Conservation (phyloP, 2,888 invertebrate genomes). For the Ceriagrion tenellum region DNA sequence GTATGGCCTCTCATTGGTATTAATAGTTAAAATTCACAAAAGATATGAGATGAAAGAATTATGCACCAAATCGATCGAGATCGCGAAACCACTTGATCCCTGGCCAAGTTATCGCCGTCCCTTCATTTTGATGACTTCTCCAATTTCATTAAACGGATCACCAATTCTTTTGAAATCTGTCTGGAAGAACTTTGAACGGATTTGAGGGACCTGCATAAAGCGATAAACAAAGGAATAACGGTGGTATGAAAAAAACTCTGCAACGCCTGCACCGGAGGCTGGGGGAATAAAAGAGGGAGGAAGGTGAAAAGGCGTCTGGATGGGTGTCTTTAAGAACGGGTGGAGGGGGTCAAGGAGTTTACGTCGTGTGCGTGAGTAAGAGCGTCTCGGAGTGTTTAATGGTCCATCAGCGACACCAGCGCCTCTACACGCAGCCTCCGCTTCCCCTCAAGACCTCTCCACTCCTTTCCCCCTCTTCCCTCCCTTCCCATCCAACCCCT, state of each 20-base stretch:
- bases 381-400: conserved; percentile 9
- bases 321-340: neutral
- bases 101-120: neutral
- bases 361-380: neutral
- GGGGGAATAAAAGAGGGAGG: neutral
- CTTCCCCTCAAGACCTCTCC: neutral
- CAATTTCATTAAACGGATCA: neutral
- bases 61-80: too few species aligned
- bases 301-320: neutral
- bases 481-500: neutral
- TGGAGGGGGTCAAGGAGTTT: neutral
- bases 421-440: neutral
- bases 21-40: too few species aligned
- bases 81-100: neutral
- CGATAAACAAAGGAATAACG: neutral
- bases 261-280: neutral
- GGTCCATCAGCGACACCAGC: conserved; percentile 11
- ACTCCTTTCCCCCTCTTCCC: neutral
- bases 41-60: too few species aligned
- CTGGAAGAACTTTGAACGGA: neutral
- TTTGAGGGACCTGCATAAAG: neutral
- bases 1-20: too few species aligned
- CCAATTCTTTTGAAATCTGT: neutral
- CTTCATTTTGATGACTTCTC: neutral
- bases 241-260: neutral